Evolutionary conservation across 1,140 invertebrate species (phyloP).

Genomic region (Hesperophylax magnus): DNA sequence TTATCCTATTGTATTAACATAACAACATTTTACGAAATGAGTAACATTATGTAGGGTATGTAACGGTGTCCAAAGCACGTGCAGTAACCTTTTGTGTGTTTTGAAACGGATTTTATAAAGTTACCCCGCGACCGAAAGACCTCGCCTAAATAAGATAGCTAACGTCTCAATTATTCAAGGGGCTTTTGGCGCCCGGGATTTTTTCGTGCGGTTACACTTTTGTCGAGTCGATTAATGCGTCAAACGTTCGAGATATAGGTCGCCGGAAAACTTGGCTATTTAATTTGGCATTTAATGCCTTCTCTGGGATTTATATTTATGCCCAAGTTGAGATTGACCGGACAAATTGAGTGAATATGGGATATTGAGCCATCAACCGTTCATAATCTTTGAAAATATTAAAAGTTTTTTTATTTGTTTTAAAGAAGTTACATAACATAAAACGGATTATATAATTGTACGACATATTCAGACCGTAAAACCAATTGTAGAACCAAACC

Average conservation of each 20-base stretch:
- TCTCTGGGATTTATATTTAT: slow-evolving; percentile 17
- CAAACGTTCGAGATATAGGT: slow-evolving; percentile 18
- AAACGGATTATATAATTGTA: too few species aligned
- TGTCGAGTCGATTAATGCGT: slow-evolving; percentile 40
- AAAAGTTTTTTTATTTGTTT: too few species aligned
- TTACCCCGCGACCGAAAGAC: background rate
- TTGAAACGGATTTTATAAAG: too few species aligned
- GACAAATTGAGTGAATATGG: background rate
- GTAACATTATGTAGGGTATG: too few species aligned
- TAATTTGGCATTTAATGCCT: slow-evolving; percentile 28
- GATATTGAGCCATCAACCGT: background rate
- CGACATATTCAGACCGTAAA: too few species aligned
- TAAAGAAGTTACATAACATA: too few species aligned
- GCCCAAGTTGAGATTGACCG: background rate
- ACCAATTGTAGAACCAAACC: too few species aligned
- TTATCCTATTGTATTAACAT: too few species aligned
- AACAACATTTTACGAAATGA: too few species aligned
- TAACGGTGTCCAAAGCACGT: too few species aligned
- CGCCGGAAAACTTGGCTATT: background rate
- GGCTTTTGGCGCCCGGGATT: slow-evolving; percentile 43
- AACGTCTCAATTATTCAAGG: slow-evolving; percentile 42
- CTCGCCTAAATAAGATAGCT: slow-evolving; percentile 40
- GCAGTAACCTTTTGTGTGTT: too few species aligned
- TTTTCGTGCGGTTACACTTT: slow-evolving; percentile 46
- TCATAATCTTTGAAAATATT: background rate